Percentiles rank a stretch among this genome's conserved stretches.
phyloP scores from a whole-genome alignment of 2,797 vertebrate species.

The Rhabdomys pumilio region DNA sequence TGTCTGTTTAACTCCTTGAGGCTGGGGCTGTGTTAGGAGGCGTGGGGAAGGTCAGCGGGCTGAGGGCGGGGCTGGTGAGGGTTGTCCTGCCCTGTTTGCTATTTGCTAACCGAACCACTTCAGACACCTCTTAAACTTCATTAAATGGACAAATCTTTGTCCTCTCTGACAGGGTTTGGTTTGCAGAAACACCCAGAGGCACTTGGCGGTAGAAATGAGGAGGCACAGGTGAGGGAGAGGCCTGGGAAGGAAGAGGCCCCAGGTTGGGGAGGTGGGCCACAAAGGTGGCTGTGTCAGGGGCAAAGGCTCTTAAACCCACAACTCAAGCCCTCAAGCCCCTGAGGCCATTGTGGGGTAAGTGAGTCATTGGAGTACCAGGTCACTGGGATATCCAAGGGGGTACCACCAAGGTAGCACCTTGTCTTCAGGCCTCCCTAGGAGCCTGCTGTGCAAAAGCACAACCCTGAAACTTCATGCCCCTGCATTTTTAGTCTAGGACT shows the following conservation, averaged over 20 bases:
- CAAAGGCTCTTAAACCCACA: not conserved
- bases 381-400: not conserved
- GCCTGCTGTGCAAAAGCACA: not conserved
- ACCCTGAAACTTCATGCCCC: not conserved
- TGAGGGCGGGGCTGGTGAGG: not conserved
- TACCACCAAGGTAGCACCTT: not conserved
- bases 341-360: not conserved
- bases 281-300: not conserved
- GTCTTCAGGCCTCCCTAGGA: not conserved
- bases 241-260: not conserved
- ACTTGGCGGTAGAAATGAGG: not conserved
- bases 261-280: accelerated
- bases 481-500: not conserved
- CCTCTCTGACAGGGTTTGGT: not conserved
- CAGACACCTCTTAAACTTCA: not conserved
- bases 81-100: not conserved
- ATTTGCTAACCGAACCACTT: not conserved
- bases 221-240: not conserved
- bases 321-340: not conserved
- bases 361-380: not conserved
- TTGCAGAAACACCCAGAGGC: not conserved
- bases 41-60: not conserved
- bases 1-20: not conserved
- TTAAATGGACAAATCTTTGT: not conserved
- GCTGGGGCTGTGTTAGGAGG: not conserved